Evolutionary conservation across 2,113 vertebrate genomes (phyloP).

Genomic region (Perca fluviatilis): DNA sequence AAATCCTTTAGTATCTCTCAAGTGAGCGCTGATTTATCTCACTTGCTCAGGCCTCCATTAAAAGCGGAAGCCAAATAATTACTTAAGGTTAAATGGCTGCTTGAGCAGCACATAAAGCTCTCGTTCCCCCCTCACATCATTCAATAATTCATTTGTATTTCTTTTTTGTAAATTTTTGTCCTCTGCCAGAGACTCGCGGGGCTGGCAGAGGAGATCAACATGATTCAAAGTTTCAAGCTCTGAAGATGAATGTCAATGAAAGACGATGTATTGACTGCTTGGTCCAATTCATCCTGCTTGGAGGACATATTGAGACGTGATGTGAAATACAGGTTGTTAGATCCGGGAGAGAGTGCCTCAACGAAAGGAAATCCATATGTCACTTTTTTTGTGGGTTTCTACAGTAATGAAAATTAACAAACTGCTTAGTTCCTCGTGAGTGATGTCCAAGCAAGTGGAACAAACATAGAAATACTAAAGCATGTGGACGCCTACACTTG

Average conservation of each 20-base stretch:
- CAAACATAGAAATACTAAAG: background rate
- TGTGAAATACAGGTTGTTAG: constrained; percentile 41
- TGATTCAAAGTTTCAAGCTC: constrained; percentile 12
- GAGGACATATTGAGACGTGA: constrained; percentile 43
- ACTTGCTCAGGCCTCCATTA: constrained; percentile 42
- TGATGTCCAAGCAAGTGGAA: background rate
- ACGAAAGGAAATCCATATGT: background rate
- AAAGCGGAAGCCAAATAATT: constrained; percentile 62
- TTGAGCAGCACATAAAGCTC: constrained; percentile 47
- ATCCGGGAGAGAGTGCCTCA: constrained; percentile 20
- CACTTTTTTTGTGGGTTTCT: background rate
- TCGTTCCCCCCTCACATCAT: constrained; percentile 27
- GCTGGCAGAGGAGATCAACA: constrained; percentile 37
- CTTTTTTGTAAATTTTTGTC: constrained; percentile 46
- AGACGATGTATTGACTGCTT: constrained; percentile 46
- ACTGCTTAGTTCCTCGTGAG: background rate
- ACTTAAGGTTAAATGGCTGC: constrained; percentile 59
- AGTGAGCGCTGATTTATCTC: constrained; percentile 51
- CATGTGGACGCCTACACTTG: background rate
- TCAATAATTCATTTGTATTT: constrained; percentile 48
- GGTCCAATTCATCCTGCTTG: constrained; percentile 32
- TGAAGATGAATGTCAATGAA: constrained; percentile 48
- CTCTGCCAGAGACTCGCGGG: constrained; percentile 26
- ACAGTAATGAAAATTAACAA: constrained; percentile 2
- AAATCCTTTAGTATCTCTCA: constrained; percentile 47